These are phyloP conservation scores for Orientallactaga sibirica DNA, from an alignment of 2,797 vertebrate genomes.

Conservation along the genomic window DNA sequence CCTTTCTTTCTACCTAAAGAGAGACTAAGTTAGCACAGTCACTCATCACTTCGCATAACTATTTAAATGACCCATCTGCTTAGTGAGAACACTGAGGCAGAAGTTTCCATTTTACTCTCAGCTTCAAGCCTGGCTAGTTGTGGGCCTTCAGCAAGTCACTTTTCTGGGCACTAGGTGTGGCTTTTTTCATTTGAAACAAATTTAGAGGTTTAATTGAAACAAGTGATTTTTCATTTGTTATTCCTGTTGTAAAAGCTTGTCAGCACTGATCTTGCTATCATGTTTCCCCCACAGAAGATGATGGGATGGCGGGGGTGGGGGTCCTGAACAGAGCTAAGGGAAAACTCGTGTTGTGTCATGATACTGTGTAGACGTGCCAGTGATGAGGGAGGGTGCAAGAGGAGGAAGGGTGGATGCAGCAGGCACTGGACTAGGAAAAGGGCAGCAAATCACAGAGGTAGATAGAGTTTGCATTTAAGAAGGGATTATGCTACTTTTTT, in stretches of 20 bases:
- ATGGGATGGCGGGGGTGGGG: background rate
- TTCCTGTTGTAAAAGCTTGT: constrained; percentile 6
- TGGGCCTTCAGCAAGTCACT: background rate
- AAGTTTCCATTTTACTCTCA: background rate
- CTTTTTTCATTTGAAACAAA: constrained; percentile 16
- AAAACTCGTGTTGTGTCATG: background rate
- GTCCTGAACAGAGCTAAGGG: background rate
- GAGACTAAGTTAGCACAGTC: background rate
- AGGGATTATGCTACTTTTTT: background rate
- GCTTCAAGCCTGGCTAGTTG: background rate
- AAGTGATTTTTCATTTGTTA: background rate
- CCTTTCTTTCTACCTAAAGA: background rate
- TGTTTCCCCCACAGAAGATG: background rate
- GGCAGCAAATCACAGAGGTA: background rate
- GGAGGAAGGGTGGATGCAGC: no score
- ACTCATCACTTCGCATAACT: background rate
- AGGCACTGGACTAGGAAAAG: background rate
- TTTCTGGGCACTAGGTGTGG: background rate
- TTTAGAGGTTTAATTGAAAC: background rate
- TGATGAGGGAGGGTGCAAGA: background rate
- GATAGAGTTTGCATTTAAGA: background rate
- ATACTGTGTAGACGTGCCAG: background rate
- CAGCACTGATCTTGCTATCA: background rate
- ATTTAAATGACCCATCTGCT: background rate
- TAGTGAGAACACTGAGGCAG: fast-evolving